Evolutionary conservation across 2,888 invertebrate species (phyloP).

Genomic region (Galeruca laticollis): DNA sequence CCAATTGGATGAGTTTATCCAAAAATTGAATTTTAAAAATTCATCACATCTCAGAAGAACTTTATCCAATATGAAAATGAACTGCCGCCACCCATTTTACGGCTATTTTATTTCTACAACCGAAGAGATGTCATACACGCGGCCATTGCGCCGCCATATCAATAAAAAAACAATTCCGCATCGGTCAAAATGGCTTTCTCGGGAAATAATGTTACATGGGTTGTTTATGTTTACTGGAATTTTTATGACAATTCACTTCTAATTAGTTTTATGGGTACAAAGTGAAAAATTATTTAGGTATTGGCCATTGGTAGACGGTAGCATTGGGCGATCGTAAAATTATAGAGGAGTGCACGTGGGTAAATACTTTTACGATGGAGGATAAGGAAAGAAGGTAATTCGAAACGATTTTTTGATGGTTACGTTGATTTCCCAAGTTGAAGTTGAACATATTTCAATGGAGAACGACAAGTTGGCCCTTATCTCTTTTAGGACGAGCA

Average conservation of each 20-base stretch:
- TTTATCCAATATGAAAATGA: conserved; percentile 42
- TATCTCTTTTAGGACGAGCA: not conserved
- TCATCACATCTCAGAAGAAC: conserved; percentile 33
- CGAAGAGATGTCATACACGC: conserved; percentile 38
- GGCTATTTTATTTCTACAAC: conserved; percentile 39
- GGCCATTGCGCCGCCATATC: conserved; percentile 37
- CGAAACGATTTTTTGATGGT: conserved; percentile 20
- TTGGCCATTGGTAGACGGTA: conserved; percentile 38
- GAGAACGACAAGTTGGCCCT: not conserved
- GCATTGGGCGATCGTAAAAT: conserved; percentile 33
- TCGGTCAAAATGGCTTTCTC: conserved; percentile 46
- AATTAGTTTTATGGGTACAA: conserved; percentile 48
- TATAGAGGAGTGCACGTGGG: conserved; percentile 33
- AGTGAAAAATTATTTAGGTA: conserved; percentile 41
- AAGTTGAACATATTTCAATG: conserved; percentile 27
- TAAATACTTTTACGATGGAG: conserved; percentile 35
- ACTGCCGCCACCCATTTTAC: conserved; percentile 39
- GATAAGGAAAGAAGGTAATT: conserved; percentile 26
- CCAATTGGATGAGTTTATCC: conserved; percentile 5
- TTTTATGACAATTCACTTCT: conserved; percentile 51
- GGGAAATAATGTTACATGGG: conserved; percentile 50
- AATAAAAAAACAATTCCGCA: conserved; percentile 49
- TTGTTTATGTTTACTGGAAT: conserved; percentile 49
- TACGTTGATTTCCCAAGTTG: conserved; percentile 30
- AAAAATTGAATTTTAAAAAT: conserved; percentile 46